Base-by-base conservation (phyloP, 2,797 vertebrate genomes). In the Chanos chanos region DNA sequence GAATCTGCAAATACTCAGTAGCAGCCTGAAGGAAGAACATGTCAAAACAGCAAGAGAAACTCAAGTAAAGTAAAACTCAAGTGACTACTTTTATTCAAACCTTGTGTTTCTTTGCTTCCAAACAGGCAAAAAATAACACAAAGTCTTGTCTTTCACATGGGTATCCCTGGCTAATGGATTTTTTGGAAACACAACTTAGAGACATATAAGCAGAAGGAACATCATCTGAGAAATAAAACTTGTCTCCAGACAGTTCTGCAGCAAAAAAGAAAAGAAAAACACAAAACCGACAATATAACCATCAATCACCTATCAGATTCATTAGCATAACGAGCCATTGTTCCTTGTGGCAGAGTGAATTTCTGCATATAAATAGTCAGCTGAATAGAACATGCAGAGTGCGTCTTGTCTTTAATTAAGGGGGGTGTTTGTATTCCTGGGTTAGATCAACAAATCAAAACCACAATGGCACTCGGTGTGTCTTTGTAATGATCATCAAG, bases 251-350 rank as follows among this genome's bases (percentile, higher is more conserved):
- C 16, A 33, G 8, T 9, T 41, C n/a, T 19, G 41, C 37, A 61
- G 28, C 44, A 63, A 30, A 12, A 18, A 41, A 16, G 13, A 66
- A 66, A 47, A 59, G 9, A 27, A n/a, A 12, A 13, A 6, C 13
- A 30, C 27, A 62, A 31, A 13, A 28, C 39, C 27, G 21, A 33
- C 41, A 36, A 30, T 39, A 57, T 49, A 47, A 39, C 44, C 45
- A 61, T 61, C 50, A 34, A 66, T 67, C 50, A 54, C 43, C 48
- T 22, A 41, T 36, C 48, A 40, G n/a, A 48, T 64, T 36, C 77
- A 84, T 86, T 83, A 80, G 71, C 78, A 80, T 78, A 77, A 68
- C 65, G 67, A 75, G 66, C 75, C 72, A 83, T 83, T 76, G 73
- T 67, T 79, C 72, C 81, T 74, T 24, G 30, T 67, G 70, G 75